Evolutionary conservation across 2,113 vertebrate species (phyloP).

Genomic region (Pelodiscus sinensis): DNA sequence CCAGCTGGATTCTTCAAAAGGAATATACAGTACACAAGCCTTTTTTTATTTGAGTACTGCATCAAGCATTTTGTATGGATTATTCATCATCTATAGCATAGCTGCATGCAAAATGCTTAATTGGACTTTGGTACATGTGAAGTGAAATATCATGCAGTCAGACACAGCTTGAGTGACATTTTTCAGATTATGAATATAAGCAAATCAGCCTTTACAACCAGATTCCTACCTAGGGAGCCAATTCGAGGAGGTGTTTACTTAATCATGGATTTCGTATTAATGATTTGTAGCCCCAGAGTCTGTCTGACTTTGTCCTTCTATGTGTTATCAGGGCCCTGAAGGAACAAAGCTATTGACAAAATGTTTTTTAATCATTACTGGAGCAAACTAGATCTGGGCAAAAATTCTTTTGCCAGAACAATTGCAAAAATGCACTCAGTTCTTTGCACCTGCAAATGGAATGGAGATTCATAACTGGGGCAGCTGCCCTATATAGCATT

Average conservation of each 20-base stretch:
- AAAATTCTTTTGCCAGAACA: constrained; percentile 43
- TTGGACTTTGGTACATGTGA: constrained; percentile 50
- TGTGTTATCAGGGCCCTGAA: constrained; percentile 36
- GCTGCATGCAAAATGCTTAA: constrained; percentile 45
- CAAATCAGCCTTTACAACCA: constrained; percentile 71
- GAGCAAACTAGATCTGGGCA: neutral
- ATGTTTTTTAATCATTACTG: constrained; percentile 50
- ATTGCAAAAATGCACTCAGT: constrained; percentile 48
- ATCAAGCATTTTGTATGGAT: neutral
- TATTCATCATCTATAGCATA: constrained; percentile 23
- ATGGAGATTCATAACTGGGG: constrained; percentile 38
- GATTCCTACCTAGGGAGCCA: constrained; percentile 57
- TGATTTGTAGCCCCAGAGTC: constrained; percentile 52
- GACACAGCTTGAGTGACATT: constrained; percentile 56
- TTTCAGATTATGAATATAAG: constrained; percentile 67
- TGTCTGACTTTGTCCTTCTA: constrained; percentile 42
- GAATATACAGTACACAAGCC: neutral
- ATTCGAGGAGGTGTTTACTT: constrained; percentile 43
- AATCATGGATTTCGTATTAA: constrained; percentile 34
- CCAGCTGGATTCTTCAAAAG: neutral
- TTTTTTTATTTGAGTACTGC: neutral
- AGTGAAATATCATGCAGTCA: constrained; percentile 48
- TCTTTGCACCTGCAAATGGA: constrained; percentile 38
- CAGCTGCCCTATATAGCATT: neutral
- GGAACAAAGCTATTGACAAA: constrained; percentile 62